Evolutionary conservation across 2,888 invertebrate species (phyloP).

Genomic region (Habroteleia sp.): DNA sequence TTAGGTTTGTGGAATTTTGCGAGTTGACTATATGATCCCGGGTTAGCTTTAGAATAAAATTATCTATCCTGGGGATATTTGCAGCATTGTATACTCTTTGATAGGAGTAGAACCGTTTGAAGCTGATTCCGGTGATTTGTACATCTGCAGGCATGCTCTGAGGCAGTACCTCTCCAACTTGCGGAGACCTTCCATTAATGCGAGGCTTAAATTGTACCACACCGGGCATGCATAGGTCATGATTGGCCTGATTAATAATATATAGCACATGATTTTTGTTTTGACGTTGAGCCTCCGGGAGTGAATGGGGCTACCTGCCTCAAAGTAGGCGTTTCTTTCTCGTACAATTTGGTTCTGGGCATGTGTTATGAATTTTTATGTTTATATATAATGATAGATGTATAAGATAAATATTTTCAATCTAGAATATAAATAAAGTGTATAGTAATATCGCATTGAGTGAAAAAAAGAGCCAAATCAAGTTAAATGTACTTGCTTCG

Average conservation of each 20-base stretch:
- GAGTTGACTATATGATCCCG: constrained; percentile 6
- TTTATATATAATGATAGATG: too few relatives aligned
- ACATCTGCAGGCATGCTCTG: constrained; percentile 6
- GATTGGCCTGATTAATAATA: constrained; percentile 57
- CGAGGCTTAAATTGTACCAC: constrained; percentile 51
- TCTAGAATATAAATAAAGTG: too few relatives aligned
- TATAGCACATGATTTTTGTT: constrained; percentile 64
- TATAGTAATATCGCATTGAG: too few relatives aligned
- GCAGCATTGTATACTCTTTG: neutral
- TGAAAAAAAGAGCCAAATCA: too few relatives aligned
- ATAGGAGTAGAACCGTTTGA: too few relatives aligned
- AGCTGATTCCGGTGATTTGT: constrained; percentile 3
- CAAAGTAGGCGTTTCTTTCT: too few relatives aligned
- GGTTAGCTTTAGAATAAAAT: constrained; percentile 24
- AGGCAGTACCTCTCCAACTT: constrained; percentile 13
- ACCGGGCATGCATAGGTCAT: constrained; percentile 59
- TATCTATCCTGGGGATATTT: constrained; percentile 30
- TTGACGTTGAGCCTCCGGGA: too few relatives aligned
- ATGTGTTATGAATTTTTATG: too few relatives aligned
- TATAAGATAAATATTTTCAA: too few relatives aligned
- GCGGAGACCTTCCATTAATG: constrained; percentile 5
- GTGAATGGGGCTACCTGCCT: too few relatives aligned
- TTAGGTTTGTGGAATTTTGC: neutral
- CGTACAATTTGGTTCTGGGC: too few relatives aligned
- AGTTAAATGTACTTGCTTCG: too few relatives aligned